Evolutionary conservation across 2,113 vertebrate genomes (phyloP).

Genomic region (Turdus rufiventris): DNA sequence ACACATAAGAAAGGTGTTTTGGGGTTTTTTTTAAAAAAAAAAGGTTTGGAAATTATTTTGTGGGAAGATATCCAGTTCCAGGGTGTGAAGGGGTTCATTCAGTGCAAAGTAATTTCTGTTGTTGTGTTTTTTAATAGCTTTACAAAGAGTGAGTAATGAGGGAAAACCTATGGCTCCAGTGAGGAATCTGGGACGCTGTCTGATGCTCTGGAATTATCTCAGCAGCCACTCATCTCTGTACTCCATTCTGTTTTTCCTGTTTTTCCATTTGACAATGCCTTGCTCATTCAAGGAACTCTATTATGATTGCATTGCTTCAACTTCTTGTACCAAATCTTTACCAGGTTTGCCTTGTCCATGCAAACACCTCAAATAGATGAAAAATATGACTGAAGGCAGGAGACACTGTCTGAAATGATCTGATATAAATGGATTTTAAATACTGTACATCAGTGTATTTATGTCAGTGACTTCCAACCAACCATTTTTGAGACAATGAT

Average conservation of each 20-base stretch:
- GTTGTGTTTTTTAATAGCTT: not conserved
- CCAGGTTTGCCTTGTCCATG: not conserved
- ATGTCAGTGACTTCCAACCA: not conserved
- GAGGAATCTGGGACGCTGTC: not conserved
- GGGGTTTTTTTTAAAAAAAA: not conserved
- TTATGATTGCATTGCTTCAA: not conserved
- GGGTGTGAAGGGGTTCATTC: not conserved
- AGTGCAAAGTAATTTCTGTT: not conserved
- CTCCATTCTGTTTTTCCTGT: not conserved
- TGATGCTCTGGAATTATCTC: not conserved
- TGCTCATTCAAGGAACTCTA: not conserved
- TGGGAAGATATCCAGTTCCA: not conserved
- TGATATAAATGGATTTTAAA: not conserved
- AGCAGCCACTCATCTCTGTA: not conserved
- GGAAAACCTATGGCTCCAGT: not conserved
- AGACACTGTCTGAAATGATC: not conserved
- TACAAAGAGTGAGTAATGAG: not conserved
- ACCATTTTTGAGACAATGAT: not conserved
- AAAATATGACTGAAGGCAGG: not conserved
- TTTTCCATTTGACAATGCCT: not conserved
- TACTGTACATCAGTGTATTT: not conserved
- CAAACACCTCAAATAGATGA: not conserved
- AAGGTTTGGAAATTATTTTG: not conserved
- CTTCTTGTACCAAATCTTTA: not conserved
- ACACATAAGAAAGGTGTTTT: not conserved